Evolutionary conservation across 1,140 invertebrate species (phyloP).

Genomic region (Chrysomallon squamiferum): DNA sequence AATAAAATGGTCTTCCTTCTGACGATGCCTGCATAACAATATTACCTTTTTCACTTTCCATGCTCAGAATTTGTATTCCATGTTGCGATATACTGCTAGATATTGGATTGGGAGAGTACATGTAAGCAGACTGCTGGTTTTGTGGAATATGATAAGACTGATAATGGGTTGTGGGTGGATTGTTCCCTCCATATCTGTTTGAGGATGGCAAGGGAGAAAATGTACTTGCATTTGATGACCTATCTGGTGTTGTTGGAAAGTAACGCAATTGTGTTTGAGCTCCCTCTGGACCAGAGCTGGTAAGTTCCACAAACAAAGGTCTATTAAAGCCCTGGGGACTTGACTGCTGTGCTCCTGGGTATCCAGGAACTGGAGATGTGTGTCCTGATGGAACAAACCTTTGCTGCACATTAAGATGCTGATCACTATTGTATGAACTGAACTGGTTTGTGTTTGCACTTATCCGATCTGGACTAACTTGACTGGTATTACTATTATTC

Average conservation of each 20-base stretch:
- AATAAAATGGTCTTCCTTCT: background rate
- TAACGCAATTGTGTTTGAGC: conserved; percentile 5
- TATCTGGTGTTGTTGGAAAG: background rate
- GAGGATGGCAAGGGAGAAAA: background rate
- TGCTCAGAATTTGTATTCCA: background rate
- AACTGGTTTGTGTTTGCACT: background rate
- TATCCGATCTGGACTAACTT: background rate
- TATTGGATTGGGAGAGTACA: background rate
- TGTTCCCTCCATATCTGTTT: background rate
- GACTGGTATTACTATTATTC: background rate
- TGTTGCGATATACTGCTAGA: background rate
- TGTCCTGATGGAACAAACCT: background rate
- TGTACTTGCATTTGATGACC: background rate
- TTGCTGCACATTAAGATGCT: background rate
- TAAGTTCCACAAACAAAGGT: background rate
- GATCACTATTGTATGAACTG: background rate
- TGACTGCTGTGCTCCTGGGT: background rate
- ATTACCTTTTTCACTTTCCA: conserved; percentile 1
- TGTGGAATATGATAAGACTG: background rate
- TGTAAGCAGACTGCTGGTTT: background rate
- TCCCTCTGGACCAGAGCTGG: background rate
- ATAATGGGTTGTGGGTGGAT: background rate
- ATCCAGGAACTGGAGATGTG: conserved; percentile 3
- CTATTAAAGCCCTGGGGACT: background rate
- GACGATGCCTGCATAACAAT: background rate